Conservation (phyloP, 2,888 invertebrate species). For the Agriopis aurantiaria region DNA sequence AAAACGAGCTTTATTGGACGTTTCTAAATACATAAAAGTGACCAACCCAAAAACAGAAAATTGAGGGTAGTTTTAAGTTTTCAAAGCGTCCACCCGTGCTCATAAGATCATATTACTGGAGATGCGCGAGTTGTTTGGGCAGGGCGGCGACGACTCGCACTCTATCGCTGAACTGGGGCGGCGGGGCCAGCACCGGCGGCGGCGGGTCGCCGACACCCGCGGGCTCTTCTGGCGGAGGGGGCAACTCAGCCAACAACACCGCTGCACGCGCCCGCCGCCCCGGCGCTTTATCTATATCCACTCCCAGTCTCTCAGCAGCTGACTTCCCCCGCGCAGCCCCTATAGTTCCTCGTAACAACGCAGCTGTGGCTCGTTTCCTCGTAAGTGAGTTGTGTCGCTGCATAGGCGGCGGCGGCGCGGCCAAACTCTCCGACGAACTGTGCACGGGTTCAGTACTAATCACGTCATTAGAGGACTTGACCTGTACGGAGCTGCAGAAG, state of each 20-base stretch:
- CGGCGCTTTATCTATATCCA: constrained; percentile 72
- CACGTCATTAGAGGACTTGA: constrained; percentile 83
- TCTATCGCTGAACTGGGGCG: constrained; percentile 96
- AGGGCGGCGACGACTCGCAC: constrained; percentile 94
- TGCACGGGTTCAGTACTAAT: constrained; percentile 85
- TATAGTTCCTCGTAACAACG: constrained; percentile 79
- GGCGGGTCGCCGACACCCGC: constrained; percentile 64
- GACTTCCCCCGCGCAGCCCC: constrained; percentile 62
- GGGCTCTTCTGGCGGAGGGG: constrained; percentile 92
- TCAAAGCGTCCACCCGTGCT: constrained; percentile 24
- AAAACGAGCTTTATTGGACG: not conserved
- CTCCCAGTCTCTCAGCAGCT: constrained; percentile 80
- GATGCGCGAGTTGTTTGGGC: constrained; percentile 89
- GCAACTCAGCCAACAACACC: constrained; percentile 92
- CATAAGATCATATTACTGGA: constrained; percentile 62
- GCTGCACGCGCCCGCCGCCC: constrained; percentile 88
- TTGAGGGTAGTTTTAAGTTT: constrained; percentile 3
- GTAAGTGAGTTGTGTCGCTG: constrained; percentile 88
- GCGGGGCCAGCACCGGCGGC: constrained; percentile 91
- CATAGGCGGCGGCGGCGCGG: constrained; percentile 75
- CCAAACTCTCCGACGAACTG: constrained; percentile 79
- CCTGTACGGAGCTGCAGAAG: constrained; percentile 82
- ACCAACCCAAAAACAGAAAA: not conserved
- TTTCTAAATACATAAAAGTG: not conserved
- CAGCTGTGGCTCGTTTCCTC: constrained; percentile 87